Evolutionary conservation across 2,888 invertebrate genomes (phyloP).

Genomic region (Lochmaea crataegi): DNA sequence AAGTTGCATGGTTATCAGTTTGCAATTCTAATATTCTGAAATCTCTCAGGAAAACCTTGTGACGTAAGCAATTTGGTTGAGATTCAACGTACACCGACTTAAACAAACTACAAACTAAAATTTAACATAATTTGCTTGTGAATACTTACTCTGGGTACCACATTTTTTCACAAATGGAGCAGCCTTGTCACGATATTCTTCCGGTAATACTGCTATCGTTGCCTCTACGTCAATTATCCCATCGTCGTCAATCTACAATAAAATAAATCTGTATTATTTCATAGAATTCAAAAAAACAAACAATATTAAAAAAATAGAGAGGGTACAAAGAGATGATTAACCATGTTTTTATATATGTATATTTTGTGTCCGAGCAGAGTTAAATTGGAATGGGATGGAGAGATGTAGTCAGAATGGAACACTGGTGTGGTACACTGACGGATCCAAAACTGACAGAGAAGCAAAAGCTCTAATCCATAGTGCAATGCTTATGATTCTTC

Average conservation of each 20-base stretch:
- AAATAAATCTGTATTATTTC: too few species aligned
- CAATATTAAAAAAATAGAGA: too few species aligned
- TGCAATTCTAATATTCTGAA: background rate
- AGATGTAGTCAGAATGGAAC: too few species aligned
- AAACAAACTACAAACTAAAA: background rate
- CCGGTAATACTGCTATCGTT: slow-evolving; percentile 61
- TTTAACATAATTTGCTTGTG: background rate
- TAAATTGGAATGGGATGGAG: too few species aligned
- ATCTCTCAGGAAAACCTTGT: background rate
- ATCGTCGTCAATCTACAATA: slow-evolving; percentile 60
- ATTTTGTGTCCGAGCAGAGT: too few species aligned
- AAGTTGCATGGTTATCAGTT: background rate
- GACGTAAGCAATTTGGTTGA: background rate
- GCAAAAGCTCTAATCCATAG: too few species aligned
- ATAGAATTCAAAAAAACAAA: too few species aligned
- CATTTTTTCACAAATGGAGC: slow-evolving; percentile 58
- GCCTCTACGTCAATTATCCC: slow-evolving; percentile 63
- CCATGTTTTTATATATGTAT: too few species aligned
- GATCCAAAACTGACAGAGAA: too few species aligned
- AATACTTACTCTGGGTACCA: slow-evolving; percentile 58
- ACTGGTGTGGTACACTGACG: too few species aligned
- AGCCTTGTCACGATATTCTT: slow-evolving; percentile 55
- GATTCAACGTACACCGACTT: background rate
- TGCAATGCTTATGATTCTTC: too few species aligned
- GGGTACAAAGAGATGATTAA: too few species aligned